Evolutionary conservation across 2,797 vertebrate species (phyloP).

Genomic region (Xenentodon cancila): DNA sequence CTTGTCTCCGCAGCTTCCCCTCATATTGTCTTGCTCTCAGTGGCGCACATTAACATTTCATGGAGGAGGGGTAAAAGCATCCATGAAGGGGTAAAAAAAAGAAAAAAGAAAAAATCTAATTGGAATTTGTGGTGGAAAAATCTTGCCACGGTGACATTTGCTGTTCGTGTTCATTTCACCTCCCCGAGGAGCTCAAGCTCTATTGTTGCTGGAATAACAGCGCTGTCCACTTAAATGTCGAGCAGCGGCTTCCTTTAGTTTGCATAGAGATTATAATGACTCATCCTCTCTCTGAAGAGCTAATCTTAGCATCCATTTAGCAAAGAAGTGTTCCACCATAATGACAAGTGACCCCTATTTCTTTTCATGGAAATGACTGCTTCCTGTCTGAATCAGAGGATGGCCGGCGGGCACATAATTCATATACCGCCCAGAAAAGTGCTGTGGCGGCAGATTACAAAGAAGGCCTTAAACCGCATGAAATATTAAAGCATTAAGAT

Average conservation of each 20-base stretch:
- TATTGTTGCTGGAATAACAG: constrained; percentile 57
- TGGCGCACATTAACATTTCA: constrained; percentile 69
- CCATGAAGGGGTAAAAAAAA: background rate
- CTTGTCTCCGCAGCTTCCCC: constrained; percentile 64
- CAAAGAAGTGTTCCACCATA: constrained; percentile 67
- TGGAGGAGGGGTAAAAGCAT: constrained; percentile 45
- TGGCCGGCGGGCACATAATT: constrained; percentile 70
- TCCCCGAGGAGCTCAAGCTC: constrained; percentile 39
- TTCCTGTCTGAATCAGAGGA: constrained; percentile 68
- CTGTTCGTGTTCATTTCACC: constrained; percentile 37
- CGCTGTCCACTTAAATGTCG: constrained; percentile 60
- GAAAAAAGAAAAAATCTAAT: constrained; percentile 20
- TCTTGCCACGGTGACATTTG: constrained; percentile 38
- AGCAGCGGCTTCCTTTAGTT: constrained; percentile 57
- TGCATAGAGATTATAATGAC: constrained; percentile 65
- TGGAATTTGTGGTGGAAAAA: constrained; percentile 44
- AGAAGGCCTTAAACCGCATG: constrained; percentile 65
- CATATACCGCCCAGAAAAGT: constrained; percentile 70
- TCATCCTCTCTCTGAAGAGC: constrained; percentile 65
- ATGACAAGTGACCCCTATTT: constrained; percentile 74
- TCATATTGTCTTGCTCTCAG: constrained; percentile 62
- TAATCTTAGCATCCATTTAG: constrained; percentile 78
- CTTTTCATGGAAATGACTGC: constrained; percentile 64
- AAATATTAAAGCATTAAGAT: constrained; percentile 70
- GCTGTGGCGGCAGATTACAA: constrained; percentile 69